Base-by-base conservation (phyloP, 92 coral and sea anemone genomes). In the Heteractis magnifica region DNA sequence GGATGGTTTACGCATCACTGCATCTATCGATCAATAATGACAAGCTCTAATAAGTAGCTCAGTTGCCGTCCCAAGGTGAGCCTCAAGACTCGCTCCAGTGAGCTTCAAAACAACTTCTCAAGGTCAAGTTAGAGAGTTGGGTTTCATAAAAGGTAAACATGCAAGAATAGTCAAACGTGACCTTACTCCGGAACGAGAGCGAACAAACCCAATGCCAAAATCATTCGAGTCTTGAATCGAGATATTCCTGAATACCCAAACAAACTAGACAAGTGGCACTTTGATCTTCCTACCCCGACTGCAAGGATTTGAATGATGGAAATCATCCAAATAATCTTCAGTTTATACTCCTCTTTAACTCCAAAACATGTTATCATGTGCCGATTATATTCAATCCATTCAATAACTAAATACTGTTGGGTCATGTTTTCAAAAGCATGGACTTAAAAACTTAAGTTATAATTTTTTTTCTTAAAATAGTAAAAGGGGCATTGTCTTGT, bases 81-180 rank as follows among this genome's bases (percentile, higher is more conserved):
- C 76, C 26, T 51, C 52, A 65, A 51, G 87, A 76, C 59, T 76
- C 87, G 87, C 82, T 84, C 71, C 78, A 84, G 10, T 84, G 82
- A 62, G 82, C 79, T 77, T 77, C 58, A 84, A 84, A 84, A 84
- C 87, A 84, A 65, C 82, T 8, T 77, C 77, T 65, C 82, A 84
- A 84, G 87, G 87, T 84, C 87, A 84, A 80, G 83, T 80, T 80
- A 41, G 59, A 62, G 70, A 51, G 52, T 71, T 52, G 53, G 58
- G 52, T 44, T 79, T 10, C 56, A 62, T 23, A 41, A 58, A 80
- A 79, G 82, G 50, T 80, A 80, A 80, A 80, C 83, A 80, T 23
- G 52, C 55, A 23, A 51, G 49, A 52, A 52, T 50, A 77, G 16
- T 20, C 19, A 48, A 18, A 80, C 83, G 83, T 80, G 83, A 80